phyloP scores from a whole-genome alignment of 2,888 invertebrate species.

The Bruchidius siliquastri region DNA sequence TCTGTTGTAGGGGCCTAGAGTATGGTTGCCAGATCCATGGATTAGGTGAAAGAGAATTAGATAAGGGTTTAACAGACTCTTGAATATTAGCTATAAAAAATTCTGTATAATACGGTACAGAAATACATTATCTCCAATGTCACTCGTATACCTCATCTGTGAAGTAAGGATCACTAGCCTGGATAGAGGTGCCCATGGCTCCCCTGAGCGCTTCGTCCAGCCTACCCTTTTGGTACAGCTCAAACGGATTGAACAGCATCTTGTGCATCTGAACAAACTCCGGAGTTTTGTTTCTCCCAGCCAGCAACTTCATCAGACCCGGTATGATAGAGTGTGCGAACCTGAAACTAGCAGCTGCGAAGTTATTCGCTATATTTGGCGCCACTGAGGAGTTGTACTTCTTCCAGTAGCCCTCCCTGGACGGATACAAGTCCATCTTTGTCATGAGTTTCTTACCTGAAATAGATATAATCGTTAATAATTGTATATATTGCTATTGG shows the following conservation, averaged over 20 bases:
- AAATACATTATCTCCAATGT: no score
- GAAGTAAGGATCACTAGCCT: conserved; percentile 59
- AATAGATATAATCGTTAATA: conserved; percentile 12
- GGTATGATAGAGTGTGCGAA: conserved; percentile 86
- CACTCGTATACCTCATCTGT: conserved; percentile 54
- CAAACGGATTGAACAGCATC: conserved; percentile 77
- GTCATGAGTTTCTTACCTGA: conserved; percentile 54
- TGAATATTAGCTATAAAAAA: no score
- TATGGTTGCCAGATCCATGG: no score
- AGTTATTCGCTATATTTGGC: conserved; percentile 76
- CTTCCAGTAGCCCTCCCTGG: conserved; percentile 49
- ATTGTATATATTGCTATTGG: background rate
- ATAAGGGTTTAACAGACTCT: no score
- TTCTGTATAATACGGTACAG: no score
- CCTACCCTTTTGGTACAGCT: conserved; percentile 58
- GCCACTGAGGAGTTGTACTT: conserved; percentile 64
- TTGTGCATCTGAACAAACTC: conserved; percentile 70
- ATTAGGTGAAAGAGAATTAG: no score
- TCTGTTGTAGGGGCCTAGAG: no score
- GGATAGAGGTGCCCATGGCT: conserved; percentile 62
- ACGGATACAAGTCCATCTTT: conserved; percentile 52
- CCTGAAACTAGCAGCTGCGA: conserved; percentile 79
- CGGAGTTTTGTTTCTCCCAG: conserved; percentile 48
- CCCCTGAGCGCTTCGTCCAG: conserved; percentile 62
- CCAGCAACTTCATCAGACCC: conserved; percentile 64